A percentile compares a stretch with the other conserved stretches of the same genome.
These are phyloP conservation scores for Gyps fulvus DNA, from an alignment of 2,113 vertebrate genomes.

Conservation along the genomic window DNA sequence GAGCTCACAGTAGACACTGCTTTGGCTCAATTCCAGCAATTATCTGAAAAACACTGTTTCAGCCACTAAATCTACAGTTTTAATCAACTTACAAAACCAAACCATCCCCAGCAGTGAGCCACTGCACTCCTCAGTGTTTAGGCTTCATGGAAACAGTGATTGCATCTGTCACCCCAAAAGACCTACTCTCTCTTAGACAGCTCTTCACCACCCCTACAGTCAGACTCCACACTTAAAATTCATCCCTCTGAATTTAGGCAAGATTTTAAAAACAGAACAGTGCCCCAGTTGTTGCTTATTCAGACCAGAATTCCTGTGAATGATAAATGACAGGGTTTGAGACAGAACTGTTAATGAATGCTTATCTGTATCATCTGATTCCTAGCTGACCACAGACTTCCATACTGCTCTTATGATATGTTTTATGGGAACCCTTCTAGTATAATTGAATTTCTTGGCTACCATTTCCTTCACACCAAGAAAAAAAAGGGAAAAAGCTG, in stretches of 20 bases:
- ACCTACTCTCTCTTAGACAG: neutral
- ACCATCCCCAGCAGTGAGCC: neutral
- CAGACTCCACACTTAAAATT: neutral
- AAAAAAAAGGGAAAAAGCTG: neutral
- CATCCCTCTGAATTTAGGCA: neutral
- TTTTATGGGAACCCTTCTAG: neutral
- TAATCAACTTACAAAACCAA: slow-evolving; percentile 45
- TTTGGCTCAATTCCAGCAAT: slow-evolving; percentile 48
- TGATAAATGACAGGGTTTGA: neutral
- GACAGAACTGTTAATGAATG: neutral
- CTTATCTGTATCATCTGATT: neutral
- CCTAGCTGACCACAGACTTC: neutral
- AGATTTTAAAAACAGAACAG: neutral
- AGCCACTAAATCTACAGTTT: slow-evolving; percentile 16
- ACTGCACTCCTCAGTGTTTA: neutral
- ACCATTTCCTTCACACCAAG: neutral
- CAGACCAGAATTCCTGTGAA: neutral
- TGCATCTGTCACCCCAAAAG: neutral
- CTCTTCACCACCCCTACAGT: neutral
- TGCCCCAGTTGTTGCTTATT: neutral
- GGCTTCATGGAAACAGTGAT: neutral
- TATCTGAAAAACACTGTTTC: slow-evolving; percentile 40
- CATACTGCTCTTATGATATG: neutral
- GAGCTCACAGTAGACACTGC: neutral
- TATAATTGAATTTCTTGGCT: neutral